Percentiles rank a stretch among this genome's conserved stretches.
These are phyloP conservation scores for Ramazzottius varieornatus DNA, from an alignment of 2,888 invertebrate species.

Conservation along the genomic window DNA sequence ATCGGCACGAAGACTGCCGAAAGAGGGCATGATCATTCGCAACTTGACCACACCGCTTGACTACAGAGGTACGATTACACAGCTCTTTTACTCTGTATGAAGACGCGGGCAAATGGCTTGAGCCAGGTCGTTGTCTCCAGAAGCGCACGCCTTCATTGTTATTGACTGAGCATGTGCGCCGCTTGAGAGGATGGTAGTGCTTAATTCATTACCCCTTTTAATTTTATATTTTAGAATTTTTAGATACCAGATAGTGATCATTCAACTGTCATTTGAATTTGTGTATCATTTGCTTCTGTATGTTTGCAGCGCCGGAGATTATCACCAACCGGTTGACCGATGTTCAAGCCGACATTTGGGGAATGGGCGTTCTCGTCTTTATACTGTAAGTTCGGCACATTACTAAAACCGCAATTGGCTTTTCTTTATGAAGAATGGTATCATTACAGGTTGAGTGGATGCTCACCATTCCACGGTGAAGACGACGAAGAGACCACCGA, in stretches of 20 bases:
- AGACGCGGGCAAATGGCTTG: too few species aligned
- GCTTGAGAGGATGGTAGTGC: background rate
- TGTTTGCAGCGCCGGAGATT: slow-evolving; percentile 50
- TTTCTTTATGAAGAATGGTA: too few species aligned
- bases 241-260: too few species aligned
- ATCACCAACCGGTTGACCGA: slow-evolving; percentile 57
- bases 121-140: background rate
- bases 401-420: background rate
- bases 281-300: slow-evolving; percentile 5
- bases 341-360: slow-evolving; percentile 74
- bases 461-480: slow-evolving; percentile 59
- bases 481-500: slow-evolving; percentile 58
- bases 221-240: too few species aligned
- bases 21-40: slow-evolving; percentile 39
- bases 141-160: too few species aligned
- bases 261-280: slow-evolving; percentile 12
- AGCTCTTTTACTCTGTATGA: background rate
- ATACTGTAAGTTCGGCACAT: slow-evolving; percentile 34
- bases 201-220: slow-evolving; percentile 4
- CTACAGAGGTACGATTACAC: background rate
- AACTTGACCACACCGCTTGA: background rate
- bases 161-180: background rate
- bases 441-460: slow-evolving; percentile 44
- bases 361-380: slow-evolving; percentile 68
- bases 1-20: slow-evolving; percentile 50